phyloP scores from a whole-genome alignment of 1,140 invertebrate genomes.

The Lordiphosa clarofinis region DNA sequence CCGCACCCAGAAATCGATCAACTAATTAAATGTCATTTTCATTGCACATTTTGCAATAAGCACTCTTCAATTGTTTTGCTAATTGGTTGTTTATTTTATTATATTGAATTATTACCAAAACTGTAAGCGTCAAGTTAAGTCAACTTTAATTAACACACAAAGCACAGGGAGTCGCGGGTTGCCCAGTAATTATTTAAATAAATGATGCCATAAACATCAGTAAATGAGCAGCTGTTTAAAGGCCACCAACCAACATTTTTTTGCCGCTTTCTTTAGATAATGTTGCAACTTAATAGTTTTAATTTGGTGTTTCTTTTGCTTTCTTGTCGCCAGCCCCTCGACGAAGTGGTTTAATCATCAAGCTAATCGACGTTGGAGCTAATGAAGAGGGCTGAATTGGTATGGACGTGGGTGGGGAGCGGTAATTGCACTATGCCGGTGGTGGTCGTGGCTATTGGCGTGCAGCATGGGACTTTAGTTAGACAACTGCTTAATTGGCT shows the following conservation, averaged over 20 bases:
- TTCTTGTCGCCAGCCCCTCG: slow-evolving; percentile 19
- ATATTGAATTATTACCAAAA: slow-evolving; percentile 3
- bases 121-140: too few relatives aligned
- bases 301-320: slow-evolving; percentile 1
- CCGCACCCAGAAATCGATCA: slow-evolving; percentile 22
- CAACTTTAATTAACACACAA: slow-evolving; percentile 2
- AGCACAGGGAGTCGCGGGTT: background rate
- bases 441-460: slow-evolving; percentile 30
- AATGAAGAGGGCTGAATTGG: slow-evolving; percentile 13
- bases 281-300: slow-evolving; percentile 9
- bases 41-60: slow-evolving; percentile 28
- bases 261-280: background rate
- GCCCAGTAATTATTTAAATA: slow-evolving; percentile 4
- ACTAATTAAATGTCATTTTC: slow-evolving; percentile 42
- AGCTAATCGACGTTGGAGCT: slow-evolving; percentile 46
- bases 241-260: background rate
- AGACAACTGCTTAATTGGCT: slow-evolving; percentile 61
- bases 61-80: slow-evolving; percentile 25
- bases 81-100: slow-evolving; percentile 29
- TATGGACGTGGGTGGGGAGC: background rate
- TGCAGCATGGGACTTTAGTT: slow-evolving; percentile 16
- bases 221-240: slow-evolving; percentile 4
- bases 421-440: slow-evolving; percentile 39
- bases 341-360: slow-evolving; percentile 60
- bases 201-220: background rate